These are phyloP conservation scores for Centruroides sculpturatus DNA, from an alignment of 1,140 invertebrate genomes.

Conservation along the genomic window DNA sequence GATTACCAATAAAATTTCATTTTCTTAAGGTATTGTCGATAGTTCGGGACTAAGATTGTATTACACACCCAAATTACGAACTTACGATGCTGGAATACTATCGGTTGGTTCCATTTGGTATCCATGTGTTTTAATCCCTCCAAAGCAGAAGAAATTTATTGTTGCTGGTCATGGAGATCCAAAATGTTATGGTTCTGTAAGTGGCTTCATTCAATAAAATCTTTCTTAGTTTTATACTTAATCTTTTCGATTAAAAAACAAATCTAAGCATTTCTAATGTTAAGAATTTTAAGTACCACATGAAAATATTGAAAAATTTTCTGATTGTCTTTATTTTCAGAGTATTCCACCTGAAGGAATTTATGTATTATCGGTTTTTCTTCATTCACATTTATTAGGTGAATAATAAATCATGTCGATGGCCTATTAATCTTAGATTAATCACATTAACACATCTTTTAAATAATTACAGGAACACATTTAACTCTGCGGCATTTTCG, in stretches of 20 bases:
- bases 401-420: neutral
- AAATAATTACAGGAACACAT: constrained; percentile 40
- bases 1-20: no score
- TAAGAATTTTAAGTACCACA: no score
- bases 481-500: constrained; percentile 62
- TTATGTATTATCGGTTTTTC: constrained; percentile 37
- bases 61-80: constrained; percentile 51
- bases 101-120: constrained; percentile 64
- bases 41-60: constrained; percentile 64
- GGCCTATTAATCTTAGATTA: no score
- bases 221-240: no score
- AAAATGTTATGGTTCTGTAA: constrained; percentile 46
- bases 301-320: no score
- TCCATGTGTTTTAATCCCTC: constrained; percentile 62
- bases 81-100: constrained; percentile 61
- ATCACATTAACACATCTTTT: no score
- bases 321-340: constrained; percentile 30
- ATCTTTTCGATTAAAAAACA: no score
- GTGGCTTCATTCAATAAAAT: neutral
- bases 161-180: constrained; percentile 63
- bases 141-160: constrained; percentile 49
- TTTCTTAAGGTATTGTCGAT: constrained; percentile 26
- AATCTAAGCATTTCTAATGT: no score
- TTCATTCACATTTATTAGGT: constrained; percentile 7
- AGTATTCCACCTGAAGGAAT: constrained; percentile 57